phyloP scores from a whole-genome alignment of 2,113 vertebrate species.

The Corythornis cristatus region DNA sequence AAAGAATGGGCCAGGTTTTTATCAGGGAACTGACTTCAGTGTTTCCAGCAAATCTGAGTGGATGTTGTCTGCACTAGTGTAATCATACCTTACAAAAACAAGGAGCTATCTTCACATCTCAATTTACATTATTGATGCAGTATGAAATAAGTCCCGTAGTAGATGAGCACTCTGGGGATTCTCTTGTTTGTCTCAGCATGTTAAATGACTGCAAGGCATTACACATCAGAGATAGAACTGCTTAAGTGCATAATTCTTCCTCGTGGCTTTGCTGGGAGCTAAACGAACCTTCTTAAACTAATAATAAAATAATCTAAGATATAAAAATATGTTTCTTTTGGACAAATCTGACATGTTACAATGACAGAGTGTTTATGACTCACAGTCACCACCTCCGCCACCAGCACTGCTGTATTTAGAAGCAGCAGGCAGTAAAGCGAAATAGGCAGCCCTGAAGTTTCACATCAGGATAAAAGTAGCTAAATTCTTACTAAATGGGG shows the following conservation, averaged over 20 bases:
- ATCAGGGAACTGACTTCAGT: conserved; percentile 56
- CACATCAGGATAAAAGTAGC: conserved; percentile 72
- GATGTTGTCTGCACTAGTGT: conserved; percentile 67
- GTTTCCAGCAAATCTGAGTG: conserved; percentile 65
- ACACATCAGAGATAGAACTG: conserved; percentile 59
- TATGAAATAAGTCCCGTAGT: conserved; percentile 76
- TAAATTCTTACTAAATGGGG: conserved; percentile 67
- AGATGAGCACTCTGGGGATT: conserved; percentile 78
- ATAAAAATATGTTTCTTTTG: conserved; percentile 75
- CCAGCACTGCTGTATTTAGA: conserved; percentile 74
- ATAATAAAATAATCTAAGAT: conserved; percentile 77
- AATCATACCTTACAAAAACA: conserved; percentile 78
- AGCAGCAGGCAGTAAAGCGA: conserved; percentile 66
- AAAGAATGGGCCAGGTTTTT: conserved; percentile 62
- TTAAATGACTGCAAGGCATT: conserved; percentile 74
- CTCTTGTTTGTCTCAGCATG: conserved; percentile 76
- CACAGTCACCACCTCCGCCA: conserved; percentile 62
- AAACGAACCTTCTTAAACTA: conserved; percentile 73
- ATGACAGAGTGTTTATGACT: conserved; percentile 75
- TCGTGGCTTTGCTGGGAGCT: conserved; percentile 67
- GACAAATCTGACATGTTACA: conserved; percentile 69
- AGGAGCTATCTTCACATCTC: conserved; percentile 75
- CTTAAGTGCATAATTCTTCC: conserved; percentile 60
- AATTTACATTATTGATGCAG: conserved; percentile 83
- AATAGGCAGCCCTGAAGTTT: conserved; percentile 72